phyloP scores from a whole-genome alignment of 2,888 invertebrate species.

The Desoria tigrina region DNA sequence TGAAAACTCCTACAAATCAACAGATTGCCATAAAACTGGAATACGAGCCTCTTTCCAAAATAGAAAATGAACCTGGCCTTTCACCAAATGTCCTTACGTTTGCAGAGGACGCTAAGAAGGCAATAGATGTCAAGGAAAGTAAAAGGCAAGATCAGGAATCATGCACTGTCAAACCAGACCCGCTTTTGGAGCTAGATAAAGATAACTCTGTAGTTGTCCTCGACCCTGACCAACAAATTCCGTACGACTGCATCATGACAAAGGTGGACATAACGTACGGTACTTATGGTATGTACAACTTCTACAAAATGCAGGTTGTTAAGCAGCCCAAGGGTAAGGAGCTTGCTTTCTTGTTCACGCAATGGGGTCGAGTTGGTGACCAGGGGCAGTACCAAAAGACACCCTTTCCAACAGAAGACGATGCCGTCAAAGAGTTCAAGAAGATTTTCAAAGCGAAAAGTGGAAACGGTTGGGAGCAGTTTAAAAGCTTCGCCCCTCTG shows the following conservation, averaged over 20 bases:
- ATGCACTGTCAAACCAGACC: conserved; percentile 35
- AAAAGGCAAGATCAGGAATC: conserved; percentile 15
- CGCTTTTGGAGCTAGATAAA: conserved; percentile 30
- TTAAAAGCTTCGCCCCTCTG: conserved; percentile 53
- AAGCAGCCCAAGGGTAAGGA: conserved; percentile 56
- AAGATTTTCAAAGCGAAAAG: conserved; percentile 61
- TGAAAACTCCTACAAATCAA: conserved; percentile 17
- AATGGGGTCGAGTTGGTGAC: conserved; percentile 62
- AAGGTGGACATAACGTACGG: conserved; percentile 59
- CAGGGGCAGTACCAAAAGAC: conserved; percentile 60
- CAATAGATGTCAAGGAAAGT: conserved; percentile 14
- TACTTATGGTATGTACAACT: conserved; percentile 60
- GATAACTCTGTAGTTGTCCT: conserved; percentile 55
- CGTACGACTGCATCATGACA: conserved; percentile 59
- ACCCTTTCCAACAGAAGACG: conserved; percentile 57
- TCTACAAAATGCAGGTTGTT: conserved; percentile 61
- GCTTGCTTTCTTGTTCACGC: conserved; percentile 60
- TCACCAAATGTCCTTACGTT: conserved; percentile 23
- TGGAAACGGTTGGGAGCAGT: conserved; percentile 59
- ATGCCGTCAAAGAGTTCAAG: conserved; percentile 60
- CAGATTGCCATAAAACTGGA: conserved; percentile 2
- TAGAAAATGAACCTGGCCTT: conserved; percentile 7
- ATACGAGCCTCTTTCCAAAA: conserved; percentile 7
- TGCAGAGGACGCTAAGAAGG: conserved; percentile 22
- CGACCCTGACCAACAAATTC: conserved; percentile 56